Conservation (phyloP, 2,888 invertebrate genomes). For the Eretmocerus hayati region DNA sequence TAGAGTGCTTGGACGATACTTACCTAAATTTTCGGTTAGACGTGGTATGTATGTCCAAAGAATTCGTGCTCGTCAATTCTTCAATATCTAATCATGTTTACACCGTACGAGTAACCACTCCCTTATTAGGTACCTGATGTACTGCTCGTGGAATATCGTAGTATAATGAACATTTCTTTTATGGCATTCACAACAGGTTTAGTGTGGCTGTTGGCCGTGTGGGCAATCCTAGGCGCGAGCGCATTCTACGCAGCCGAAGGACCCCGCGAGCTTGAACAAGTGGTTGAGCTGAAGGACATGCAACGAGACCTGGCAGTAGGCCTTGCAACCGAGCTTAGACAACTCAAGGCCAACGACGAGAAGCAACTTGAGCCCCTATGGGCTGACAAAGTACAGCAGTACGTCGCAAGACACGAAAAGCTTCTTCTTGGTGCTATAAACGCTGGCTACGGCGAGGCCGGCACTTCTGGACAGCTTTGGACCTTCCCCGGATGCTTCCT, state of each 20-base stretch:
- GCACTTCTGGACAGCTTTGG: constrained; percentile 56
- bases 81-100: no score
- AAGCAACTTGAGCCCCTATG: constrained; percentile 52
- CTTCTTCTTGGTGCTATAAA: constrained; percentile 53
- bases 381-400: constrained; percentile 55
- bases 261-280: constrained; percentile 54
- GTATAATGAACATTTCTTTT: no score
- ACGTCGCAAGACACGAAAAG: constrained; percentile 53
- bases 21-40: no score
- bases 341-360: constrained; percentile 51
- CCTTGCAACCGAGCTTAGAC: constrained; percentile 59
- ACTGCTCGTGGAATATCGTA: no score
- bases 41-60: no score
- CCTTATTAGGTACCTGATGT: no score
- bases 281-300: constrained; percentile 50
- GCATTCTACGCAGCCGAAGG: constrained; percentile 62
- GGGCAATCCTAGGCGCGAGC: constrained; percentile 59
- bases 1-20: no score
- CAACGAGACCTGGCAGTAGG: constrained; percentile 59
- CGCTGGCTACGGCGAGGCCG: constrained; percentile 52
- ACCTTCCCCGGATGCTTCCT: constrained; percentile 62
- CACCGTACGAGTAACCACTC: not conserved
- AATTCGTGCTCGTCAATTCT: no score
- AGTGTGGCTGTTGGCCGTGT: constrained; percentile 53
- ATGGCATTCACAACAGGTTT: no score